Evolutionary conservation across 2,888 invertebrate genomes (phyloP).

Genomic region (Mythimna pallens): DNA sequence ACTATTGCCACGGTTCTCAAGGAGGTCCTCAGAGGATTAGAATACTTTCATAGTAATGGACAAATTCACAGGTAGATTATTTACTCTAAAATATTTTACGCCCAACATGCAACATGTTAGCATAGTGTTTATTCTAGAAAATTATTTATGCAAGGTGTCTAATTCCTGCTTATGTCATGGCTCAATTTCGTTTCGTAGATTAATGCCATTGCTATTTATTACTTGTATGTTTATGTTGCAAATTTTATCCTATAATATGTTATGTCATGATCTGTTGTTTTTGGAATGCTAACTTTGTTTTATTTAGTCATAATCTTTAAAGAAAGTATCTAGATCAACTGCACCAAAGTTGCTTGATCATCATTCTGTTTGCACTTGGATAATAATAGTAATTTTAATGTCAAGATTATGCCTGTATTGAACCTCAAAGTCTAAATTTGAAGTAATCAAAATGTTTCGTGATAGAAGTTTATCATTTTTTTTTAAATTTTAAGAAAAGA

Average conservation of each 20-base stretch:
- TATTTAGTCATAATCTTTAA: background rate
- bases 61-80: slow-evolving; percentile 97
- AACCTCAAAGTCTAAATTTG: background rate
- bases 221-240: background rate
- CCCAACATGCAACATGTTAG: background rate
- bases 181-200: background rate
- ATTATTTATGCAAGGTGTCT: background rate
- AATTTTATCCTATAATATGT: background rate
- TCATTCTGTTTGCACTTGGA: background rate
- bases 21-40: slow-evolving; percentile 98
- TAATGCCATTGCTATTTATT: slow-evolving; percentile 5
- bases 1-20: slow-evolving; percentile 99
- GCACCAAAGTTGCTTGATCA: background rate
- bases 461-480: background rate
- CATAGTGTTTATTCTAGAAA: background rate
- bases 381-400: too few relatives aligned
- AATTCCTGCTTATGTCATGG: background rate
- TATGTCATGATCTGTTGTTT: background rate
- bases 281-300: background rate
- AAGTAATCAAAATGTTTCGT: background rate
- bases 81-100: slow-evolving; percentile 18
- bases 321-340: background rate
- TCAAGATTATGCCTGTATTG: background rate
- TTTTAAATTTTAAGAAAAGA: background rate
- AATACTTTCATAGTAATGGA: slow-evolving; percentile 99